Evolutionary conservation across 2,113 vertebrate genomes (phyloP).

Genomic region (Coptodon rendalli): DNA sequence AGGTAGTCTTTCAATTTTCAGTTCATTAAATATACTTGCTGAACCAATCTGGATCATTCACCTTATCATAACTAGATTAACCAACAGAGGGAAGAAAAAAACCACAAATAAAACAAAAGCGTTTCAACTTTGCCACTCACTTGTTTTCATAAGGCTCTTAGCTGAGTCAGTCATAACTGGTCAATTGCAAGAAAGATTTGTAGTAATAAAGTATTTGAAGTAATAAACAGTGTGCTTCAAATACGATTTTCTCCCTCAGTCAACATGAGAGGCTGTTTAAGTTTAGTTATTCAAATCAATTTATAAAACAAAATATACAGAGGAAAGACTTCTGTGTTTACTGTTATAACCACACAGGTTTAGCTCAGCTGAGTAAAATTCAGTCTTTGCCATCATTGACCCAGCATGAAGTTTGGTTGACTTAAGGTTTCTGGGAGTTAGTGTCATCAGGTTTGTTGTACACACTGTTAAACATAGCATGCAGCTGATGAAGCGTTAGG

Average conservation of each 20-base stretch:
- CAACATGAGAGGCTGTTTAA: background rate
- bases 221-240: background rate
- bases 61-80: background rate
- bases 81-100: background rate
- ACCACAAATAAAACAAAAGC: background rate
- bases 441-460: background rate
- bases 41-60: background rate
- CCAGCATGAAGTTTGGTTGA: background rate
- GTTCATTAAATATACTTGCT: background rate
- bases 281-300: background rate
- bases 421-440: background rate
- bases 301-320: background rate
- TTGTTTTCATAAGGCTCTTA: accelerated
- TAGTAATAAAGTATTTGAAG: too few species aligned
- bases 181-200: accelerated
- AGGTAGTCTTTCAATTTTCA: background rate
- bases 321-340: background rate
- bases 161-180: background rate
- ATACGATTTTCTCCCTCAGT: background rate
- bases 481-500: accelerated
- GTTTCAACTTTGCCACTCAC: background rate
- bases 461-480: background rate
- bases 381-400: background rate
- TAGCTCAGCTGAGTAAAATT: background rate
- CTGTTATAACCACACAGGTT: background rate